phyloP scores from a whole-genome alignment of 2,113 vertebrate genomes.

The Sylvilagus bachmani region DNA sequence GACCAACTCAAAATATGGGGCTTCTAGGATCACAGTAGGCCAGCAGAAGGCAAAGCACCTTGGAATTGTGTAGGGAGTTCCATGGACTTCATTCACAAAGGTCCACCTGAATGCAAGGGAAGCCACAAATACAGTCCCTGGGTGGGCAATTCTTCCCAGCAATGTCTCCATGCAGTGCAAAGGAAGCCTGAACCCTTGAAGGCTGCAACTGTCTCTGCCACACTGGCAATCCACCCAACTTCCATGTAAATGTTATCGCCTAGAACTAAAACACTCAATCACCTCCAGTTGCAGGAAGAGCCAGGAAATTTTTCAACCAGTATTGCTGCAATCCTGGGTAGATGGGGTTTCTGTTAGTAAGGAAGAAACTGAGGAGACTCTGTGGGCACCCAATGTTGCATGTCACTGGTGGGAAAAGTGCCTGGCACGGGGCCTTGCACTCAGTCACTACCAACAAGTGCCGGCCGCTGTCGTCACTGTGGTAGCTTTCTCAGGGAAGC shows the following conservation, averaged over 20 bases:
- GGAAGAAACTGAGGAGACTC: background rate
- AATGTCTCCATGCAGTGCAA: background rate
- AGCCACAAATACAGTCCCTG: constrained; percentile 4
- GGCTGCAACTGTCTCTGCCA: background rate
- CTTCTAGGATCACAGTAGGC: background rate
- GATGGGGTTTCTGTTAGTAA: constrained; percentile 19
- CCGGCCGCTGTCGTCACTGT: background rate
- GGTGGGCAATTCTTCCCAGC: background rate
- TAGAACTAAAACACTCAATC: background rate
- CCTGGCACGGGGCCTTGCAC: background rate
- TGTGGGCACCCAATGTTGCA: background rate
- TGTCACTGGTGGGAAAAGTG: constrained; percentile 1
- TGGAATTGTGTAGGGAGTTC: background rate
- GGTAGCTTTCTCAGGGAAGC: background rate
- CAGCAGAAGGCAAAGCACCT: background rate
- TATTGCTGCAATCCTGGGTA: background rate
- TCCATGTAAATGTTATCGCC: background rate
- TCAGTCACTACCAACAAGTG: background rate
- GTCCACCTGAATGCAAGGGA: background rate
- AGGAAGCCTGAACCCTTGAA: background rate
- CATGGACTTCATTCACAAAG: background rate
- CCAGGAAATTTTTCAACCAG: background rate
- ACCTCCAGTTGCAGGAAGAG: background rate
- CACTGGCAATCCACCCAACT: background rate
- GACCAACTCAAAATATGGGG: background rate